Conservation (phyloP, 2,888 invertebrate genomes). For the Athripsodes cinereus region DNA sequence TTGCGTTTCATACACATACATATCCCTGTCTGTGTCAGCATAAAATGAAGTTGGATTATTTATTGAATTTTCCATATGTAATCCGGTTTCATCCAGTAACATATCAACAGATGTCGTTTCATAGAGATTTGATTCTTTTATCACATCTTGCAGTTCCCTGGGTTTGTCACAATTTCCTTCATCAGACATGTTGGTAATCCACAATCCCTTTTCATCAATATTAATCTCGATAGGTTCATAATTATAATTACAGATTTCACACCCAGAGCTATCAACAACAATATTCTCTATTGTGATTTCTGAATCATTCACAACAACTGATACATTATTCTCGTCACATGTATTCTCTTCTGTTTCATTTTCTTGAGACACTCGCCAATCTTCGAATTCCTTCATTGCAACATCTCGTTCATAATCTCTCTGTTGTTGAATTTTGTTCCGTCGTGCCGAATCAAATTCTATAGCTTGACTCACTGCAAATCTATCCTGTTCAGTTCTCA, state of each 20-base stretch:
- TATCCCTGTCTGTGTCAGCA: neutral
- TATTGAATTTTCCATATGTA: neutral
- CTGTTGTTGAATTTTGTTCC: conserved; percentile 56
- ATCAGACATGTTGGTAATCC: neutral
- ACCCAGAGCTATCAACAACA: neutral
- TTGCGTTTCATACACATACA: neutral
- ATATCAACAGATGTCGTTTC: neutral
- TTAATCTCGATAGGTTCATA: conserved; percentile 20
- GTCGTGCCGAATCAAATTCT: conserved; percentile 46
- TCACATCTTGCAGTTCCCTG: neutral
- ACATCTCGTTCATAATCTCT: conserved; percentile 55
- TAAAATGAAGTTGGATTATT: conserved; percentile 3
- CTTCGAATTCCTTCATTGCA: conserved; percentile 61
- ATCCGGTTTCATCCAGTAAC: neutral
- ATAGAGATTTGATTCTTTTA: neutral
- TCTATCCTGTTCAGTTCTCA: conserved; percentile 51
- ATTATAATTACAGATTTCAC: neutral
- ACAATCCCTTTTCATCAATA: conserved; percentile 16
- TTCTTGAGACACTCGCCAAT: conserved; percentile 42
- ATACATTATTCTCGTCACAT: neutral
- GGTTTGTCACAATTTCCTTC: neutral
- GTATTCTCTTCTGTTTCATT: neutral
- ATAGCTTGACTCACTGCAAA: conserved; percentile 46
- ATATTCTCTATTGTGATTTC: neutral
- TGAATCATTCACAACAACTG: neutral